phyloP scores from a whole-genome alignment of 1,140 invertebrate species.

The Drosophila dunni region DNA sequence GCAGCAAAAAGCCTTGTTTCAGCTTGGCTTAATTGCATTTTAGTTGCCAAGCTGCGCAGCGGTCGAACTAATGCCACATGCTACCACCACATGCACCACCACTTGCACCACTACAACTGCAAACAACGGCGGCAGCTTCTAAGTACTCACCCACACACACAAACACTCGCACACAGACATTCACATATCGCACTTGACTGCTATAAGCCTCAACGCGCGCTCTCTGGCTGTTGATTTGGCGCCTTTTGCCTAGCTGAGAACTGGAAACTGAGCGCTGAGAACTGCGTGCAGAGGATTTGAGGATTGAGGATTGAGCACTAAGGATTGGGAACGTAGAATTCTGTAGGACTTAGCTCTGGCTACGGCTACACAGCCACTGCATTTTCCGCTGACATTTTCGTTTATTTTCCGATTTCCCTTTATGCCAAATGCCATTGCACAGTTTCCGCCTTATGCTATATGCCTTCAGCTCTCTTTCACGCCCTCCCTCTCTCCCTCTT shows the following conservation, averaged over 20 bases:
- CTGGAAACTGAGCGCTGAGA: background rate
- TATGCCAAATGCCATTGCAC: conserved; percentile 61
- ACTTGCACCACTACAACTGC: conserved; percentile 46
- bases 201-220: conserved; percentile 72
- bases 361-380: conserved; percentile 24
- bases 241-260: conserved; percentile 51
- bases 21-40: conserved; percentile 82
- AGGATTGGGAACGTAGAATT: conserved; percentile 4
- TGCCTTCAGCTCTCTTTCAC: background rate
- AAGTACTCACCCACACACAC: conserved; percentile 50
- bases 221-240: conserved; percentile 68
- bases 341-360: conserved; percentile 18
- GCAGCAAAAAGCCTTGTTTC: conserved; percentile 80
- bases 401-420: conserved; percentile 80
- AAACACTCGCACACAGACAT: conserved; percentile 27
- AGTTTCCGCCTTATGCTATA: conserved; percentile 56
- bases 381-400: conserved; percentile 78
- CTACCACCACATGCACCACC: conserved; percentile 11
- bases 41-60: conserved; percentile 71
- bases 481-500: conserved; percentile 1
- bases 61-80: conserved; percentile 39
- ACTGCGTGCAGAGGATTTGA: background rate
- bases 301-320: background rate
- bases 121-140: conserved; percentile 65
- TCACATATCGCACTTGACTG: conserved; percentile 50